A percentile compares a stretch with the other conserved stretches of the same genome.
Conservation (phyloP, 2,797 vertebrate genomes). For the Pipistrellus pygmaeus region DNA sequence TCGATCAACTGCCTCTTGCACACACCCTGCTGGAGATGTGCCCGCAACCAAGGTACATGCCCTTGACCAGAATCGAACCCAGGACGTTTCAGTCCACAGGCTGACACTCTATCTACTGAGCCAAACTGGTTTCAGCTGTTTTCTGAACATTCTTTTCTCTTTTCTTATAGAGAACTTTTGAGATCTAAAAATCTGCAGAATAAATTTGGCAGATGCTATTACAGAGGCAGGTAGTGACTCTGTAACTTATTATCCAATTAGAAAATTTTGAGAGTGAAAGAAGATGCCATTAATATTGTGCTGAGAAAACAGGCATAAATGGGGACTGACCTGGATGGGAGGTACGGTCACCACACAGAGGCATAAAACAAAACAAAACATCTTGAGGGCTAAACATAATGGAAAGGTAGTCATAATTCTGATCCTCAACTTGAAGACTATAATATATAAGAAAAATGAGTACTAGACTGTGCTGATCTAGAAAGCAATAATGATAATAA, state of each 20-base stretch:
- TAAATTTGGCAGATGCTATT: conserved; percentile 11
- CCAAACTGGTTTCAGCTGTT: neutral
- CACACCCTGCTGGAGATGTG: too few relatives aligned
- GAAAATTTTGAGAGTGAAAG: conserved; percentile 49
- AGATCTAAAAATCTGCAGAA: conserved; percentile 20
- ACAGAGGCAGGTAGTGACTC: neutral
- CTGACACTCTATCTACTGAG: too few relatives aligned
- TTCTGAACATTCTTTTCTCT: neutral
- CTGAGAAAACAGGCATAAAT: neutral
- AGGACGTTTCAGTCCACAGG: too few relatives aligned
- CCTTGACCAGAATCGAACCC: too few relatives aligned
- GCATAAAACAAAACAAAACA: conserved; percentile 48
- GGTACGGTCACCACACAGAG: neutral
- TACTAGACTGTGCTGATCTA: neutral
- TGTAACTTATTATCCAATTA: conserved; percentile 41
- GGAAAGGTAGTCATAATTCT: neutral
- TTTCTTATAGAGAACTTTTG: conserved; percentile 29
- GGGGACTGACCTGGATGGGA: neutral
- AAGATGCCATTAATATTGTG: conserved; percentile 16
- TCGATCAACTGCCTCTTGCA: too few relatives aligned
- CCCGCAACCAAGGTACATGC: too few relatives aligned
- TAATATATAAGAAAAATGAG: neutral
- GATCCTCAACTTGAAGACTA: neutral
- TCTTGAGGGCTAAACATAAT: conserved; percentile 2
- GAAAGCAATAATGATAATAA: neutral